Base-by-base conservation (phyloP, 1,140 invertebrate species). In the Drosophila melanica region DNA sequence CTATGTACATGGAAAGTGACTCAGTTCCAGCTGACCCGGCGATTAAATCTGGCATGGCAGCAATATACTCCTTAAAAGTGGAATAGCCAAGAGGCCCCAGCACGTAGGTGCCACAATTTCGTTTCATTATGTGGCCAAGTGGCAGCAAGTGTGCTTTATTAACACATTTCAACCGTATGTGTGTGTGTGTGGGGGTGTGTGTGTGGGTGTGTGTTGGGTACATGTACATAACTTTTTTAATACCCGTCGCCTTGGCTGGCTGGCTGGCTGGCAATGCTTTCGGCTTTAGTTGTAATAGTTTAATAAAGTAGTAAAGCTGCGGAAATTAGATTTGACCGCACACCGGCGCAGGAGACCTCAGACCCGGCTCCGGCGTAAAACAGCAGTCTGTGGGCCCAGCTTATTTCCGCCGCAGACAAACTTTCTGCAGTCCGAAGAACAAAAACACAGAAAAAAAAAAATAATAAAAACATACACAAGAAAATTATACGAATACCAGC, bases 271-370 rank as follows among this genome's bases (percentile, higher is more conserved):
- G 50, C 66, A 27, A 33, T 57, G 59, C 47, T 54, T 44, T 71
- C 68, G 79, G 84, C 77, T 77, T 84, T 89, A 77, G 77, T 89
- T 89, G 84, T 89, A 89, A 89, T 89, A 89, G 84, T 89, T 89
- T 89, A 89, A 89, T 89, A 89, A 89, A 89, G 84, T 90, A 89
- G 84, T 90, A 89, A 90, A 89, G 84, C 84, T 89, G 85, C 85
- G 84, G 84, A 89, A 89, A 89, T 89, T 89, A 89, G 85, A 89
- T 89, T 89, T 89, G 84, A 90, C 84, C 84, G 70, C 85, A 87
- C 81, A 81, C 82, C 69, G 78, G 75, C 78, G 60, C 58, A 79
- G 75, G 47, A 67, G 76, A 74, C 60, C 65, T 62, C 65, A 37
- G 44, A 45, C 44, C 37, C 12, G 16, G 20, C 27, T 64, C 58